Conservation (phyloP, 2,888 invertebrate genomes). For the Aspidapion aeneum region DNA sequence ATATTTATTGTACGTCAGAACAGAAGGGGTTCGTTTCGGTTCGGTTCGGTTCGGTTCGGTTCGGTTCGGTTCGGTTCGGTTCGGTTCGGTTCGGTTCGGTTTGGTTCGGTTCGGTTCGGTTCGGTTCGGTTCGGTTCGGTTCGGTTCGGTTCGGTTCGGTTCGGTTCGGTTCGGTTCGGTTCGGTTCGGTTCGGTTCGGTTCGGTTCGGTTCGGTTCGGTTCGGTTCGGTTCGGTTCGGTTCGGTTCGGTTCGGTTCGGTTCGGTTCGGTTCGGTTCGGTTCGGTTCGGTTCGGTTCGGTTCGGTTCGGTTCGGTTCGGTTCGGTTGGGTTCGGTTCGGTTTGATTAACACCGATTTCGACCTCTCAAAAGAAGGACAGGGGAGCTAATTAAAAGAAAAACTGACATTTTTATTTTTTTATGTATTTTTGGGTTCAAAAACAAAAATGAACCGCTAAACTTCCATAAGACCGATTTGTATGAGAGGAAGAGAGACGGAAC, state of each 20-base stretch:
- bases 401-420: too few species aligned
- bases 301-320: conserved; percentile 3
- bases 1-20: too few species aligned
- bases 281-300: conserved; percentile 3
- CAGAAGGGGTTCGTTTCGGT: too few species aligned
- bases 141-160: conserved; percentile 2
- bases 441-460: too few species aligned
- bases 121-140: conserved; percentile 2
- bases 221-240: conserved; percentile 4
- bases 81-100: conserved; percentile 2
- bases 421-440: too few species aligned
- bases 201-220: conserved; percentile 4
- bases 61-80: conserved; percentile 2
- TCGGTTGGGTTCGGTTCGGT: conserved; percentile 5
- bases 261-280: conserved; percentile 4
- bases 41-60: conserved; percentile 3
- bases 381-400: too few species aligned
- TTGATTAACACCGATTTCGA: too few species aligned
- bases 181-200: conserved; percentile 4
- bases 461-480: too few species aligned
- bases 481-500: too few species aligned
- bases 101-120: conserved; percentile 4
- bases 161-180: conserved; percentile 1
- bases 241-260: conserved; percentile 4
- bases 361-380: too few species aligned